Percentiles rank a stretch among this genome's conserved stretches.
Evolutionary conservation across 2,113 vertebrate species (phyloP).

Genomic region (Gadus chalcogrammus): DNA sequence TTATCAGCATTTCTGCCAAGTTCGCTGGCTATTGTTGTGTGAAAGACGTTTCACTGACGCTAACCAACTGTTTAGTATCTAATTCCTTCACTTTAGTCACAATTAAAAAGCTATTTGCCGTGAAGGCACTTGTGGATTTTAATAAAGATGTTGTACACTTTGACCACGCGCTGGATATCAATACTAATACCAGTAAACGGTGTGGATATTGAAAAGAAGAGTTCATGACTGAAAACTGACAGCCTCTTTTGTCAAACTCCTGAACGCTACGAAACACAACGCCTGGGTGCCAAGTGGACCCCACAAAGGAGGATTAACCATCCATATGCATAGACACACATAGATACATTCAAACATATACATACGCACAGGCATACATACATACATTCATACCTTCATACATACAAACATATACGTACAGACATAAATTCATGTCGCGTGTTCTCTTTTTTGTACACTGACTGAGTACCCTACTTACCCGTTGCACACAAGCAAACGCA

Average conservation of each 20-base stretch:
- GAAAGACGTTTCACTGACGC: slow-evolving; percentile 85
- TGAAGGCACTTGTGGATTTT: slow-evolving; percentile 71
- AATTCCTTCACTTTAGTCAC: slow-evolving; percentile 74
- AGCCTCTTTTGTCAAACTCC: slow-evolving; percentile 6
- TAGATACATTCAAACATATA: neutral
- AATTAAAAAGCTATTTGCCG: slow-evolving; percentile 77
- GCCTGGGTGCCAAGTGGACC: neutral
- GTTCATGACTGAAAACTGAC: slow-evolving; percentile 30
- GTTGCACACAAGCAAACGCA: slow-evolving; percentile 17
- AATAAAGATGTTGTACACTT: slow-evolving; percentile 75
- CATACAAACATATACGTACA: slow-evolving; percentile 7
- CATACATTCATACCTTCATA: no score
- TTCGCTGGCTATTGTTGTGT: slow-evolving; percentile 90
- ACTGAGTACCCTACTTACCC: slow-evolving; percentile 14
- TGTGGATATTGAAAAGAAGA: slow-evolving; percentile 22
- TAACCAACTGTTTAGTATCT: slow-evolving; percentile 77
- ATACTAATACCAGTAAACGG: slow-evolving; percentile 40
- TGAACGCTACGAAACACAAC: neutral
- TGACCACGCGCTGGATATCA: slow-evolving; percentile 59
- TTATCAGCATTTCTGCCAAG: slow-evolving; percentile 97
- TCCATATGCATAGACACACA: neutral
- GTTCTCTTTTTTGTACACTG: neutral
- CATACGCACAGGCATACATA: neutral
- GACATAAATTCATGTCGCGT: slow-evolving; percentile 1
- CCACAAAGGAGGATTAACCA: neutral